Evolutionary conservation across 1,140 invertebrate species (phyloP).

Genomic region (Heliconius hermathena): DNA sequence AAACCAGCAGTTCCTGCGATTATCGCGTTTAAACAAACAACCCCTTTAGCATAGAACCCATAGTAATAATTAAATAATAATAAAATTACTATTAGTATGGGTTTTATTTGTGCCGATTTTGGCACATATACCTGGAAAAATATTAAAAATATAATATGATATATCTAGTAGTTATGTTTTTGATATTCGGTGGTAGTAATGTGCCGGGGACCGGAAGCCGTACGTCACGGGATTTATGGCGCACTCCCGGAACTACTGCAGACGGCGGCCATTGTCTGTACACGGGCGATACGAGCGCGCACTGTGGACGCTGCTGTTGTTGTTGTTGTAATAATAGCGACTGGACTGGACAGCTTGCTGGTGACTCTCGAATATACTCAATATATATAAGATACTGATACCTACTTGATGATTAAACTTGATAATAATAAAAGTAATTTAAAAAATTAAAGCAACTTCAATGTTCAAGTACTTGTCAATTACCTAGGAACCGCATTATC

Average conservation of each 20-base stretch:
- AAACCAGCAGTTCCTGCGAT: no score
- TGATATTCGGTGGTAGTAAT: neutral
- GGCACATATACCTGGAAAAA: neutral
- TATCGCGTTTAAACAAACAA: no score
- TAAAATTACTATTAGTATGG: no score
- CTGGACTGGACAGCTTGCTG: neutral
- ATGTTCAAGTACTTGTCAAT: no score
- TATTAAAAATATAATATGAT: neutral
- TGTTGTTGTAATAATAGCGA: neutral
- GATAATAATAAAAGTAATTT: no score
- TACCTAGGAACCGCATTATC: no score
- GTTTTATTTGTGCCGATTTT: no score
- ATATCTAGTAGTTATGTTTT: neutral
- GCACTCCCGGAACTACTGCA: neutral
- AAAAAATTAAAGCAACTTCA: no score
- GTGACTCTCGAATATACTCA: neutral
- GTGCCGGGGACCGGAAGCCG: slow-evolving; percentile 2
- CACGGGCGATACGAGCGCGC: neutral
- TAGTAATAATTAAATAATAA: no score
- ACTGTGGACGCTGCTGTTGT: neutral
- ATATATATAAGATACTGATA: no score
- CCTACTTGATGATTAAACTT: no score
- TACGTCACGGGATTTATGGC: slow-evolving; percentile 1
- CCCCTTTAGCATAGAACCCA: no score
- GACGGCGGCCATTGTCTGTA: neutral